Percentiles rank a stretch among this genome's conserved stretches.
Evolutionary conservation across 2,888 invertebrate species (phyloP).

Genomic region (Lasioglossum pauxillum): DNA sequence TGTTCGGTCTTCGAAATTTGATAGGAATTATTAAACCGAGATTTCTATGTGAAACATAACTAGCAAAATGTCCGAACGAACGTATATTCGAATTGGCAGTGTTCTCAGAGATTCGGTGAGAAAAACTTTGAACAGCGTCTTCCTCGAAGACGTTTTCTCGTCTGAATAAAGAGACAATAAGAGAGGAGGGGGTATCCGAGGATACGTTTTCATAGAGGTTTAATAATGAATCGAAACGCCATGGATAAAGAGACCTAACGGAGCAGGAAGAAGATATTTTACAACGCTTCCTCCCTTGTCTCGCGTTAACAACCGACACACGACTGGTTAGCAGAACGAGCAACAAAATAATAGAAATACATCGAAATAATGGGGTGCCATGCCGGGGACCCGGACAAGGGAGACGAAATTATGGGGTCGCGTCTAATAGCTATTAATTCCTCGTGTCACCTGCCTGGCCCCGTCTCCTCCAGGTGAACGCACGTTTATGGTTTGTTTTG

Average conservation of each 20-base stretch:
- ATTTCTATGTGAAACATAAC: too few species aligned
- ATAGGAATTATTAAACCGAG: not conserved
- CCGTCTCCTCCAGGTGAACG: conserved; percentile 44
- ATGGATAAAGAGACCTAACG: not conserved
- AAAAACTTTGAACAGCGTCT: too few species aligned
- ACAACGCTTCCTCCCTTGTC: not conserved
- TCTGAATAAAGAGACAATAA: too few species aligned
- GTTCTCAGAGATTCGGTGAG: too few species aligned
- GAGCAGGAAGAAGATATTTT: not conserved
- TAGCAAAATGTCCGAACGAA: too few species aligned
- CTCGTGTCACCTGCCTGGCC: conserved; percentile 55
- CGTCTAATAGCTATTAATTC: conserved; percentile 61
- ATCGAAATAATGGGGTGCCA: conserved; percentile 13
- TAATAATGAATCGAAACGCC: not conserved
- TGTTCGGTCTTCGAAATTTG: not conserved
- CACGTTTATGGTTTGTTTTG: conserved; percentile 62
- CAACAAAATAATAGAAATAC: conserved; percentile 8
- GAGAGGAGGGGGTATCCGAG: too few species aligned
- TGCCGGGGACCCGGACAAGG: not conserved
- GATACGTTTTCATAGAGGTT: not conserved
- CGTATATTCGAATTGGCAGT: too few species aligned
- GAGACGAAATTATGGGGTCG: conserved; percentile 35
- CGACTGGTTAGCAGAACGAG: conserved; percentile 25
- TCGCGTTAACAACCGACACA: conserved; percentile 16
- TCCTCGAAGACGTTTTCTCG: too few species aligned